Base-by-base conservation (phyloP, 1,140 invertebrate species). In the Portunus trituberculatus region DNA sequence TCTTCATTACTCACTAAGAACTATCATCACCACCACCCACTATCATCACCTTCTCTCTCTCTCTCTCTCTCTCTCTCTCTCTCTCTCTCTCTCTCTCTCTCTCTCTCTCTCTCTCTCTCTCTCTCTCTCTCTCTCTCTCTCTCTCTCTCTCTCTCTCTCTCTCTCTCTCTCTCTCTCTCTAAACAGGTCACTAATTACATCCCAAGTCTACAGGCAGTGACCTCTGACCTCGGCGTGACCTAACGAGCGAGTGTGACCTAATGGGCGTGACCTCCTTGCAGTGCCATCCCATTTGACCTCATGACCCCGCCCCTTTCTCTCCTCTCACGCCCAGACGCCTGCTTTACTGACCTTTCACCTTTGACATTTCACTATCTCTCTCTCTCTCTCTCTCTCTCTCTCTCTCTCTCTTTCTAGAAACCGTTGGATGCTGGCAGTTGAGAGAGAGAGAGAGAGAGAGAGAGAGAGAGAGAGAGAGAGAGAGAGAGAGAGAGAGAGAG, bases 361-460 rank as follows among this genome's bases (percentile, higher is more conserved):
- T n/a, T 46, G 84, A 39, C 29, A 14, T 87, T 46, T 84, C 83
- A 29, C 1, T 12, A 10, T 28, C 76, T 82, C 76, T 7, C 76
- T 82, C 76, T 82, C 76, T 82, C 76, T 82, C 7, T 82, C 76
- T 82, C 76, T 82, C 76, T 82, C 76, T 82, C 76, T 82, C 76
- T 1, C 7, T 82, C 76, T 82, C 76, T 82, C 76, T 82, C 76
- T 82, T 8, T 82, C 76, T 1, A 2, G 39, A 59, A 76, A n/a
- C 20, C 67, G n/a, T 20, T n/a, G 20, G 67, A 20, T 67, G 16
- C 48, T 7, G n/a, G 67, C 7, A 31, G 48, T 45, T 67, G 95
- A 8, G n/a, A 46, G 76, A 76, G 94, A 83, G 93, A 29, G 82
- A 96, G 20, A 52, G 76, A 84, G 84, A 84, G 89, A 96, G 86